Evolutionary conservation across 2,888 invertebrate species (phyloP).

Genomic region (Tineola bisselliella): DNA sequence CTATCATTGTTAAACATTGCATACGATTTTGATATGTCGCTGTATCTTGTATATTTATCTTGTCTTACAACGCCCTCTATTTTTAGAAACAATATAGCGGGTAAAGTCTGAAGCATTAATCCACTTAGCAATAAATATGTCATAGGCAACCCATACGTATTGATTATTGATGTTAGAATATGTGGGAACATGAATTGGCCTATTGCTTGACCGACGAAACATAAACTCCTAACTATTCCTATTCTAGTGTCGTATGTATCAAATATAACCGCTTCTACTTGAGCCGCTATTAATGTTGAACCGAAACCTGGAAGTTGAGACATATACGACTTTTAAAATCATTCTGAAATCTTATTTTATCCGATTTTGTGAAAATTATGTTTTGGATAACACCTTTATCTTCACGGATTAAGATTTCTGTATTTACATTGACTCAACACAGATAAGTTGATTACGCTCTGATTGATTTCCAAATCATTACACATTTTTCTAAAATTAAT

Average conservation of each 20-base stretch:
- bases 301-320: constrained; percentile 45
- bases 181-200: constrained; percentile 57
- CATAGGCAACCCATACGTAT: constrained; percentile 43
- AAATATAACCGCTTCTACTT: constrained; percentile 56
- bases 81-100: constrained; percentile 46
- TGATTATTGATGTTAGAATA: constrained; percentile 44
- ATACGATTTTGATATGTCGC: constrained; percentile 47
- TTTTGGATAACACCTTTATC: not conserved
- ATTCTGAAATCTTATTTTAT: too few species aligned
- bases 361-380: too few species aligned
- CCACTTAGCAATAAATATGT: constrained; percentile 46
- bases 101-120: constrained; percentile 51
- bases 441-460: not conserved
- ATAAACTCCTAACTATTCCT: constrained; percentile 42
- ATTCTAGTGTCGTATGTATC: constrained; percentile 56
- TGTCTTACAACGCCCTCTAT: constrained; percentile 37
- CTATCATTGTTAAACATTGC: constrained; percentile 45
- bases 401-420: not conserved
- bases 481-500: not conserved
- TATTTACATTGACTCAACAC: not conserved
- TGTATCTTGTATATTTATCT: constrained; percentile 43
- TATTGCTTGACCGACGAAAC: constrained; percentile 53
- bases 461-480: not conserved
- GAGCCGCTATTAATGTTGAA: constrained; percentile 53
- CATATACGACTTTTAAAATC: not conserved